Conservation (phyloP, 2,797 vertebrate genomes). For the Coendou prehensilis region DNA sequence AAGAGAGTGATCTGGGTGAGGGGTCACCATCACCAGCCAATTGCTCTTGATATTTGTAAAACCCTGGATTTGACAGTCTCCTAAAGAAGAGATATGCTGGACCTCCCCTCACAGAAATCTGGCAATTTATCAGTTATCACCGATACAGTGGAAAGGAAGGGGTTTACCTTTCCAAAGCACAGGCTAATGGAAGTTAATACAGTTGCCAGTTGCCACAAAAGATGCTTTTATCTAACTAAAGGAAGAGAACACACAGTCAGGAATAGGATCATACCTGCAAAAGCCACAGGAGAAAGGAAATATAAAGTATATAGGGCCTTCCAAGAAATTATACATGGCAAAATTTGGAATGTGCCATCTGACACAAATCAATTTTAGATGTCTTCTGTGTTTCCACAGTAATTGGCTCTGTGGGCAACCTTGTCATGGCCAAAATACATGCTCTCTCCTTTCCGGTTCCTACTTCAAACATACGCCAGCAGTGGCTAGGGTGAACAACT, state of each 20-base stretch:
- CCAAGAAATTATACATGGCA: conserved; percentile 50
- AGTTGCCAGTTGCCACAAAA: not conserved
- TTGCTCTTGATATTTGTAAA: conserved; percentile 26
- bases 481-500: not conserved
- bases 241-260: conserved; percentile 39
- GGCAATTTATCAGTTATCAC: not conserved
- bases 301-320: conserved; percentile 18
- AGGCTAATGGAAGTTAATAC: not conserved
- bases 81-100: not conserved
- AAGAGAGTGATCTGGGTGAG: not conserved
- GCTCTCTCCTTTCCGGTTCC: not conserved
- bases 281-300: conserved; percentile 70
- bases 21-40: not conserved
- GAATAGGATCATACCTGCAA: conserved; percentile 43
- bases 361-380: conserved; percentile 71
- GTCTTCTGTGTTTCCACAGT: conserved; percentile 11
- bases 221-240: conserved; percentile 65
- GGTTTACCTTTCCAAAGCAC: not conserved
- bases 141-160: not conserved
- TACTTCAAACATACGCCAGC: not conserved
- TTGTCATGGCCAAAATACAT: not conserved
- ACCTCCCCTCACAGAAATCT: conserved; percentile 9
- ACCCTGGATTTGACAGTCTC: not conserved
- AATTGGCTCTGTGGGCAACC: not conserved
- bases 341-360: conserved; percentile 65